Conservation (phyloP, 2,113 vertebrate species). For the Sapayoa aenigma region DNA sequence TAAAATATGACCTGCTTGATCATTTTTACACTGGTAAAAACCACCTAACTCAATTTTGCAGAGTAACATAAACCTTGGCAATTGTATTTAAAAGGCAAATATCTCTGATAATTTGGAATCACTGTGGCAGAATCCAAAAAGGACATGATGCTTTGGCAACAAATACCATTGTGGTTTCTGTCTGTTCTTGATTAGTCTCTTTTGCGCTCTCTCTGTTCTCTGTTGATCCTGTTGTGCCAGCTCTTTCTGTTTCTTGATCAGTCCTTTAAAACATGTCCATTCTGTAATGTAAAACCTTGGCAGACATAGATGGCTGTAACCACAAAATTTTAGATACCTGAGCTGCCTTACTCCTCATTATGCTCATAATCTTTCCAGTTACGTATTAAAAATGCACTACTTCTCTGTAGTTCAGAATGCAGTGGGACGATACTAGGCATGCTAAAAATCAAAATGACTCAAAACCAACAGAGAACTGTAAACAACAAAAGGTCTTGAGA, state of each 20-base stretch:
- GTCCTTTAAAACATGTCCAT: not conserved
- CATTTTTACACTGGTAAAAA: not conserved
- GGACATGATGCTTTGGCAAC: not conserved
- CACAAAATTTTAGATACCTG: not conserved
- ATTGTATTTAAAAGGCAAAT: not conserved
- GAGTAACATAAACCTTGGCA: not conserved
- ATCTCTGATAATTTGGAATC: not conserved
- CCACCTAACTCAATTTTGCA: not conserved
- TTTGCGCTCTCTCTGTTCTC: not conserved
- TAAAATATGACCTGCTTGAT: not conserved
- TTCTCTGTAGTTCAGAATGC: not conserved
- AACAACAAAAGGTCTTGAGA: not conserved
- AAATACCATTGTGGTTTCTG: not conserved
- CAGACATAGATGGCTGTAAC: not conserved
- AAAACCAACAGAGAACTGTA: not conserved
- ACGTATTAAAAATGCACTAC: not conserved
- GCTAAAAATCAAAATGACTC: not conserved
- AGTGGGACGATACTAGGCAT: not conserved
- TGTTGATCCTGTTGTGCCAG: not conserved
- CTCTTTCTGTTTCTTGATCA: not conserved
- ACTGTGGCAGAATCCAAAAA: not conserved
- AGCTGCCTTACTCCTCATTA: not conserved
- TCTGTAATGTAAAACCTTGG: not conserved
- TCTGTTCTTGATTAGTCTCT: not conserved
- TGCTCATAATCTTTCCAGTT: not conserved